Conservation (phyloP, 1,140 invertebrate genomes). For the Cepaea nemoralis region DNA sequence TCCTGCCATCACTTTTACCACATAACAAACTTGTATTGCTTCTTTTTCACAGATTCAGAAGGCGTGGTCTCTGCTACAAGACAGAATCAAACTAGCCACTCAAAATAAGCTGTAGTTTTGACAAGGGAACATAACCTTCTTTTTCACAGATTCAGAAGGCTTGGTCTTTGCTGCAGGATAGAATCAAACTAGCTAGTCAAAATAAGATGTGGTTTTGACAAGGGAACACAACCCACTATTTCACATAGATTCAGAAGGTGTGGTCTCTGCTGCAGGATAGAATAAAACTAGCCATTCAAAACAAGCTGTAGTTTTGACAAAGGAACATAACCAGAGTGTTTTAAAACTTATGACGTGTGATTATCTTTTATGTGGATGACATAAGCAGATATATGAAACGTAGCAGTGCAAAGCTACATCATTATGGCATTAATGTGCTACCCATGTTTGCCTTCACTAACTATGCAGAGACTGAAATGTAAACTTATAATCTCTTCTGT, state of each 20-base stretch:
- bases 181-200: slow-evolving; percentile 28
- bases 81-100: slow-evolving; percentile 36
- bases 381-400: no score
- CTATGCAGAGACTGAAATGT: no score
- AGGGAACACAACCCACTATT: no score
- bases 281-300: slow-evolving; percentile 20
- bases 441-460: no score
- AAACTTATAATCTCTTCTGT: no score
- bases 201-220: background rate
- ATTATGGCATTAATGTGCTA: no score
- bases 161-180: slow-evolving; percentile 53
- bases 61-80: slow-evolving; percentile 56
- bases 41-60: slow-evolving; percentile 55
- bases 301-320: background rate
- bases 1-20: background rate
- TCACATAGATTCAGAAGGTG: slow-evolving; percentile 60
- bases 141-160: slow-evolving; percentile 59
- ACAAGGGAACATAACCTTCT: no score
- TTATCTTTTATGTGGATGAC: no score
- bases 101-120: background rate
- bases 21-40: background rate
- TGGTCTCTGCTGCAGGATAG: slow-evolving; percentile 54
- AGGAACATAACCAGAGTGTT: no score
- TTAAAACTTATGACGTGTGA: no score
- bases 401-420: no score